These are phyloP conservation scores for Hyalella azteca DNA, from an alignment of 2,888 invertebrate genomes.

Conservation along the genomic window DNA sequence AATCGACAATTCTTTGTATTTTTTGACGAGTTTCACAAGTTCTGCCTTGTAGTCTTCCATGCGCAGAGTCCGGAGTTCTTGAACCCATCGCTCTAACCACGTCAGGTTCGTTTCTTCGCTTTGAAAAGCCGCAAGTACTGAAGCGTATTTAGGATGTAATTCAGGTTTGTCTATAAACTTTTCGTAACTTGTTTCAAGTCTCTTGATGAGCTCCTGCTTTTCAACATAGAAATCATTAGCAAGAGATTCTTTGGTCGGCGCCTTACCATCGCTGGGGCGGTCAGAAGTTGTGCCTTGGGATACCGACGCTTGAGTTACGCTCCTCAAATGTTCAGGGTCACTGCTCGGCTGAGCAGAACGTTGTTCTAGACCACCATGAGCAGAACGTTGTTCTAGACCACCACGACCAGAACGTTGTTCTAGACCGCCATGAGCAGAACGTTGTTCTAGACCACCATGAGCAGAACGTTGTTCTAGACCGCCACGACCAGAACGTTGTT, in stretches of 20 bases:
- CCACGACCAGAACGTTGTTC: too few species aligned
- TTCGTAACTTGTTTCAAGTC: neutral
- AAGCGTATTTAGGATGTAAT: neutral
- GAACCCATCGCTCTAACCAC: neutral
- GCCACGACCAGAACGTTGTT: too few species aligned
- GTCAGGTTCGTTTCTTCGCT: neutral
- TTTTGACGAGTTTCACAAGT: neutral
- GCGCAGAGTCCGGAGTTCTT: neutral
- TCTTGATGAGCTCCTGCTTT: neutral
- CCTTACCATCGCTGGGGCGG: too few species aligned
- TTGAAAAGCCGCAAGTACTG: neutral
- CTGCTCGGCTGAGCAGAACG: too few species aligned
- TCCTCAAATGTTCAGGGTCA: too few species aligned
- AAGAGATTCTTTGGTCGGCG: neutral
- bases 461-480: too few species aligned
- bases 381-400: too few species aligned
- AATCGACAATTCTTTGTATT: neutral
- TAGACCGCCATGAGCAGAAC: too few species aligned
- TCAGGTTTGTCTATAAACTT: neutral
- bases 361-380: too few species aligned
- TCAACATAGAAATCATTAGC: neutral
- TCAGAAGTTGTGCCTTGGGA: too few species aligned
- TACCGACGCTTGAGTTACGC: too few species aligned
- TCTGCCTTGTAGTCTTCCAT: neutral
- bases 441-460: too few species aligned